Conservation (phyloP, 2,797 vertebrate genomes). For the Lindbergichthys nudifrons region DNA sequence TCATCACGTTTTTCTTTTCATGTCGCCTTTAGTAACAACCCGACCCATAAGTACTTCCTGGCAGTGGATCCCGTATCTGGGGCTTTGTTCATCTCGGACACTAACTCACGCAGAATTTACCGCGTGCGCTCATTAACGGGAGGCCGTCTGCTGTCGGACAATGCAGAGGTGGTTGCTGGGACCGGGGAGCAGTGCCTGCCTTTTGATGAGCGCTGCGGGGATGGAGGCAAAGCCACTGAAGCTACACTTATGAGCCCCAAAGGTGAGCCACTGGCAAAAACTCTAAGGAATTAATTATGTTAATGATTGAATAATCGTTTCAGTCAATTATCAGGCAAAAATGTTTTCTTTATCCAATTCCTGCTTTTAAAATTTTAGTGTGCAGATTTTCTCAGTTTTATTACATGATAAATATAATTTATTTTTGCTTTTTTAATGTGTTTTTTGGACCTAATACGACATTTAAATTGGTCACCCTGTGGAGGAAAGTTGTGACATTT, state of each 20-base stretch:
- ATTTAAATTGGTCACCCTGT: neutral
- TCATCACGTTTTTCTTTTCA: neutral
- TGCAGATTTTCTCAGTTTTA: neutral
- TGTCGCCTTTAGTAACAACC: constrained; percentile 90
- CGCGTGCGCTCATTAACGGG: constrained; percentile 91
- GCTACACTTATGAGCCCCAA: constrained; percentile 98
- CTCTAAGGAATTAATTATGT: neutral
- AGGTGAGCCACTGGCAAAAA: constrained; percentile 83
- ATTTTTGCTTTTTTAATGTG: neutral
- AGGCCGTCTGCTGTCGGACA: constrained; percentile 91
- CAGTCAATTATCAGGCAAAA: neutral
- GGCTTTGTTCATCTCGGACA: constrained; percentile 95
- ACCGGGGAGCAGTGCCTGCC: constrained; percentile 96
- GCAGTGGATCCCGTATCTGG: constrained; percentile 97
- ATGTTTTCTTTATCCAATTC: neutral
- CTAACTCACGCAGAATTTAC: constrained; percentile 96
- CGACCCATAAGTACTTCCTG: constrained; percentile 98
- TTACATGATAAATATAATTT: neutral
- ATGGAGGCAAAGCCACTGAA: constrained; percentile 97
- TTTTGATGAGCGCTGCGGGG: constrained; percentile 97
- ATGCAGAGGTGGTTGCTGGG: constrained; percentile 95
- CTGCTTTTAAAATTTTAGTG: neutral
- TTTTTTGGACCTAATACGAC: neutral
- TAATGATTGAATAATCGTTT: neutral
- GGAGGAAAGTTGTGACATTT: neutral